Evolutionary conservation across 2,888 invertebrate species (phyloP), one percentile per base, ranked within the genome.

Genomic region (Polyommatus iphigenia): DNA sequence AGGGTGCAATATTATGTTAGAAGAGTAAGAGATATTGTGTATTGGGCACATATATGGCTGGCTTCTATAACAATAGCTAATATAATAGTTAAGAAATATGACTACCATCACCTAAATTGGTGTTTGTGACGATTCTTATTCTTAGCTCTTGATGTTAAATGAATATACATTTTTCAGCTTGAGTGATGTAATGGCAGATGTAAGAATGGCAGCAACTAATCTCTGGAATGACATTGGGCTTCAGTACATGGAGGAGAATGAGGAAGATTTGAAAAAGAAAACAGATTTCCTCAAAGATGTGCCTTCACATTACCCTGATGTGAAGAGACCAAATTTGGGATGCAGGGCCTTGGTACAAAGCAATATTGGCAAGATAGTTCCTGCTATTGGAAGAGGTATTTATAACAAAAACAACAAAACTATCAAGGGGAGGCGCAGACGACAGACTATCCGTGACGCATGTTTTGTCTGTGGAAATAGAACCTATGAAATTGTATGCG

Each of bases 181-280:
- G 3, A 96, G 97, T 83, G 99, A 99, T 88, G 97, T 97, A 79
- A 96, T 97, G 79, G 95, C 95, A 2, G 97, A 97, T 80, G 95
- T 97, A n/a, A 92, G 96, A 79, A 89, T 92, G 13, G 95, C 95
- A 81, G 96, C 97, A 0, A 87, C 89, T 1, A 89, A 92, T 1
- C 87, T 96, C 1, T 98, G 98, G 98, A 87, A 94, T 1, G 92
- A 95, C 82, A 95, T 96, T 81, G 99, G 99, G 0, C 87, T 96
- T 62, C 96, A 96, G 82, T 99, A 96, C 89, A 95, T 97, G 88
- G 94, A 96, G 71, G 99, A 99, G 88, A 99, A 99, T 89, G 97
- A 98, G 84, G 95, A 96, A 72, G 98, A 99, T 80, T 90, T 98
- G 0, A 98, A 98, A 86, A 97, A 98, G 86, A 96, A 96, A 88